Evolutionary conservation across 2,797 vertebrate genomes (phyloP).

Genomic region (Malacoctenus gilli): DNA sequence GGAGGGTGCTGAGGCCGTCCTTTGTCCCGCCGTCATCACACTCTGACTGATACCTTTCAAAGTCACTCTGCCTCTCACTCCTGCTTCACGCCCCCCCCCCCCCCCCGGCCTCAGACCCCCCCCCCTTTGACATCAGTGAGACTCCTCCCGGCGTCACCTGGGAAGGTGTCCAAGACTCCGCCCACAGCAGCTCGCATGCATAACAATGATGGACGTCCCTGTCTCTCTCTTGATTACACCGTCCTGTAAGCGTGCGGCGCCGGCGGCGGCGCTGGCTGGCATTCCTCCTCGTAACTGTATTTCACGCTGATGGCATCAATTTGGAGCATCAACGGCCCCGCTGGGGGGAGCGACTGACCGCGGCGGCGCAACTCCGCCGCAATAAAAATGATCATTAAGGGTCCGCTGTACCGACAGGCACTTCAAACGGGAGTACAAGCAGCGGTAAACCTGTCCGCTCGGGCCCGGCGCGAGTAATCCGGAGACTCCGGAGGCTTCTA

Average conservation of each 20-base stretch:
- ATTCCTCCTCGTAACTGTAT: conserved; percentile 29
- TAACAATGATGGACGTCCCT: conserved; percentile 48
- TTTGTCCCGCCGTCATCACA: conserved; percentile 43
- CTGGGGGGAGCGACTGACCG: conserved; percentile 12
- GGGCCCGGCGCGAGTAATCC: too few species aligned
- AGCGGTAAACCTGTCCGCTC: too few species aligned
- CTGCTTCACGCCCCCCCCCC: too few species aligned
- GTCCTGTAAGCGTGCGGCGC: conserved; percentile 17
- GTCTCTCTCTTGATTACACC: conserved; percentile 61
- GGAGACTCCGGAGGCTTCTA: too few species aligned
- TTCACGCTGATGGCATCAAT: conserved; percentile 15
- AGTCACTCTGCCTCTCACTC: conserved; percentile 41
- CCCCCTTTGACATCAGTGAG: too few species aligned
- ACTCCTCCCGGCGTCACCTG: too few species aligned
- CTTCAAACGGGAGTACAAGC: too few species aligned
- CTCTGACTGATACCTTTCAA: conserved; percentile 39
- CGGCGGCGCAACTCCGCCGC: conserved; percentile 13
- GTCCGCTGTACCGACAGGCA: conserved; percentile 7
- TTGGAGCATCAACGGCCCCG: conserved; percentile 9
- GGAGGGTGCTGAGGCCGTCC: conserved; percentile 23
- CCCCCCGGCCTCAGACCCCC: too few species aligned
- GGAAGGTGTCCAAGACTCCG: conserved; percentile 61
- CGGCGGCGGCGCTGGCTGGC: too few species aligned
- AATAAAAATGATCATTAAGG: conserved; percentile 17
- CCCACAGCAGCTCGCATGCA: conserved; percentile 45